Conservation (phyloP, 1,140 invertebrate species). For the Eriocheir sinensis region DNA sequence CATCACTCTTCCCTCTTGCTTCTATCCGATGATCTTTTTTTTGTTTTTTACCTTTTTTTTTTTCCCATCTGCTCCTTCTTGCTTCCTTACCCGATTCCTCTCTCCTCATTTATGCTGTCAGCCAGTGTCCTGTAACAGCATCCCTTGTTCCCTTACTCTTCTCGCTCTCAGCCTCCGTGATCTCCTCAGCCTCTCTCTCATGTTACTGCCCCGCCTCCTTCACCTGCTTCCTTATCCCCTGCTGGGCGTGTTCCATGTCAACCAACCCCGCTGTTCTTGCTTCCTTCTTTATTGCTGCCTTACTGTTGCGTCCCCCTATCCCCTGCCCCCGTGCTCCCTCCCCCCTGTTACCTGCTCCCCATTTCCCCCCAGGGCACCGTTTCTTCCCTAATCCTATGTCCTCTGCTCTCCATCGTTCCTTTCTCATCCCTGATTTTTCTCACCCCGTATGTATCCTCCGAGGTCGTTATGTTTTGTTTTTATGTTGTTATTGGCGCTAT, state of each 20-base stretch:
- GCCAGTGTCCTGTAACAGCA: neutral
- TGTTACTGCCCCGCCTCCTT: neutral
- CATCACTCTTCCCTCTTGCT: neutral
- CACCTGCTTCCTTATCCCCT: neutral
- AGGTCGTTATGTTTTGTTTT: neutral
- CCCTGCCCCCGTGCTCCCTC: slow-evolving; percentile 34
- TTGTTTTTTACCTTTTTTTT: no score
- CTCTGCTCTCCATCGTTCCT: neutral
- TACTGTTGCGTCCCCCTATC: neutral
- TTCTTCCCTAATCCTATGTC: no score
- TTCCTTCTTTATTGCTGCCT: neutral
- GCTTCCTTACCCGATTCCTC: neutral
- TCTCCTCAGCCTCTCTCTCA: slow-evolving; percentile 6
- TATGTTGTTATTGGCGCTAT: neutral
- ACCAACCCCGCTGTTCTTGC: no score
- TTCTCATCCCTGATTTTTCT: neutral
- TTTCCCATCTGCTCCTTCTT: neutral
- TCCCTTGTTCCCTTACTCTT: neutral
- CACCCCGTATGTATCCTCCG: neutral
- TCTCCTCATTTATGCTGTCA: neutral
- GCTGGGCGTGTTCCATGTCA: no score
- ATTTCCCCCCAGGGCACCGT: neutral
- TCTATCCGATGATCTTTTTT: no score
- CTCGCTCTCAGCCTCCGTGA: neutral
- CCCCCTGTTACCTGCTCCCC: neutral